Percentiles rank a stretch among this genome's conserved stretches.
These are phyloP conservation scores for Arbacia lixula DNA, from an alignment of 53 echinoderm and acorn worm genomes.

Conservation along the genomic window DNA sequence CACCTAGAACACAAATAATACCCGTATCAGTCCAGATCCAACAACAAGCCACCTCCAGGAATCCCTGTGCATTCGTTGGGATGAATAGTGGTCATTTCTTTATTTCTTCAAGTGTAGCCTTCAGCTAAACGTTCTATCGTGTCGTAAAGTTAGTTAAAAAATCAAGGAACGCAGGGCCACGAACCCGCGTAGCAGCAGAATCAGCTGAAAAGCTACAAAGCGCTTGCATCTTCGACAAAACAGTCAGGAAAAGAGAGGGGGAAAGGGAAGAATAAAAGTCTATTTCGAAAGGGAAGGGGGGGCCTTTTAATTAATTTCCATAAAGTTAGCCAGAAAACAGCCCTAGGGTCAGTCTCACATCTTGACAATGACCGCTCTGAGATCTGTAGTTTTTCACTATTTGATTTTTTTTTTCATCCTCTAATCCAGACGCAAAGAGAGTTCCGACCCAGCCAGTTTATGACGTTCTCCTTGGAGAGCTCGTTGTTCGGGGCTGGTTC, in stretches of 20 bases:
- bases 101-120: conserved; percentile 28
- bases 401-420: not conserved
- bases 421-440: conserved; percentile 40
- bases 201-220: not conserved
- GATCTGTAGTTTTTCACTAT: conserved; percentile 33
- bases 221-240: conserved; percentile 5
- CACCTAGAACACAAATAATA: conserved; percentile 49
- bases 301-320: conserved; percentile 22
- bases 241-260: too few relatives aligned
- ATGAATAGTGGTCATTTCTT: conserved; percentile 48
- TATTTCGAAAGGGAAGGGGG: too few relatives aligned
- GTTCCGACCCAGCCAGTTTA: conserved; percentile 1
- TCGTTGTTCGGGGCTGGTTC: conserved; percentile 10
- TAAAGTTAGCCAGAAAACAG: conserved; percentile 15
- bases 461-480: conserved; percentile 25
- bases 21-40: conserved; percentile 51
- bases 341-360: conserved; percentile 45
- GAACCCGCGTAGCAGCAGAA: not conserved
- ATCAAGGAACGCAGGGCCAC: too few relatives aligned
- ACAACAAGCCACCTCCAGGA: conserved; percentile 20
- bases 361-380: conserved; percentile 50
- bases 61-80: not conserved
- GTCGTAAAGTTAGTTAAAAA: conserved; percentile 33
- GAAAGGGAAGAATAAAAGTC: too few relatives aligned
- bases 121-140: conserved; percentile 13